Conservation (phyloP, 2,797 vertebrate species). For the Pelodytes ibericus region DNA sequence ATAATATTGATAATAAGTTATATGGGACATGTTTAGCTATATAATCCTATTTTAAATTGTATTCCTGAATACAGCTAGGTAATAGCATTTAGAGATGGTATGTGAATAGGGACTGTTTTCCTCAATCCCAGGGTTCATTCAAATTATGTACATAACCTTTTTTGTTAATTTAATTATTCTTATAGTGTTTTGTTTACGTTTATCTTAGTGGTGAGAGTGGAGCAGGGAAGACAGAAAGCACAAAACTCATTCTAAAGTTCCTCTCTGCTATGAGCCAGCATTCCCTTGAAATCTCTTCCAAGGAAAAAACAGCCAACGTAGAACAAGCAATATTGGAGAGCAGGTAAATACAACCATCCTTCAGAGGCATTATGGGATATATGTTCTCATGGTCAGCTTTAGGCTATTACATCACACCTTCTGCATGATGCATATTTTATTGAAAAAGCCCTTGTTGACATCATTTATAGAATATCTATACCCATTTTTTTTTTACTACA, state of each 20-base stretch:
- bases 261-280: conserved; percentile 93
- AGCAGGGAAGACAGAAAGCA: conserved; percentile 96
- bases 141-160: too few species aligned
- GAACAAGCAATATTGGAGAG: conserved; percentile 94
- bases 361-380: too few species aligned
- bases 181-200: conserved; percentile 28
- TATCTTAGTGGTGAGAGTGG: conserved; percentile 93
- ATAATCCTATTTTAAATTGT: too few species aligned
- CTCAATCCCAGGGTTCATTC: too few species aligned
- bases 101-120: too few species aligned
- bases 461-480: too few species aligned
- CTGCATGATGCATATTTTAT: neutral
- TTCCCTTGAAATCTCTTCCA: conserved; percentile 79
- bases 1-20: too few species aligned
- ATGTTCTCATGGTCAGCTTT: neutral
- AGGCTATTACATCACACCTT: neutral
- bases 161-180: neutral
- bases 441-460: too few species aligned
- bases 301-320: conserved; percentile 82
- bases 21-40: too few species aligned
- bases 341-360: conserved; percentile 76
- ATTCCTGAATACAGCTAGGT: too few species aligned
- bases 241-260: conserved; percentile 93
- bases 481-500: too few species aligned
- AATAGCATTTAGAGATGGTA: too few species aligned